These are phyloP conservation scores for Pseudococcus jackbeardsleyi DNA, from an alignment of 2,888 invertebrate genomes.

Conservation along the genomic window DNA sequence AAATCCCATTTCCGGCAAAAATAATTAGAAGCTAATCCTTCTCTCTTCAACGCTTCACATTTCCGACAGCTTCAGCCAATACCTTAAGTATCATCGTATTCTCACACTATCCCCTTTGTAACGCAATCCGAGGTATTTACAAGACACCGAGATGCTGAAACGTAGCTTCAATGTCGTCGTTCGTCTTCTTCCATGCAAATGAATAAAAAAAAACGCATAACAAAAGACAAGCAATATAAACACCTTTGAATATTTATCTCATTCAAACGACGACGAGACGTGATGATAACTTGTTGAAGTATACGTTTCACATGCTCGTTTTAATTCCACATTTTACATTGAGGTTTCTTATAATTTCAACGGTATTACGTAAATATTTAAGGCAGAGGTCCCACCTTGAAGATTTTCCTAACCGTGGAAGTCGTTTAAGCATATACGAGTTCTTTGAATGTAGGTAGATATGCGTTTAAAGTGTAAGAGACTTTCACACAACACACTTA, in stretches of 20 bases:
- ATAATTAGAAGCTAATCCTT: too few relatives aligned
- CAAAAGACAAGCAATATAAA: neutral
- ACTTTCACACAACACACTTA: too few relatives aligned
- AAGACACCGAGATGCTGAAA: neutral
- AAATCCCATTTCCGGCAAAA: too few relatives aligned
- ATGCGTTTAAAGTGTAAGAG: too few relatives aligned
- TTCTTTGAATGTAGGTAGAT: too few relatives aligned
- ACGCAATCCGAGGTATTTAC: neutral
- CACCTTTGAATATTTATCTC: constrained; percentile 10
- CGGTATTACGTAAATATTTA: neutral
- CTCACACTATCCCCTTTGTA: neutral
- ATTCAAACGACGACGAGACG: neutral
- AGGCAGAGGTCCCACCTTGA: neutral
- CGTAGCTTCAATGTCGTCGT: neutral
- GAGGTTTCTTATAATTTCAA: neutral
- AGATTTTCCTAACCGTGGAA: too few relatives aligned
- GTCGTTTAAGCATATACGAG: too few relatives aligned
- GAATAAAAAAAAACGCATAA: neutral
- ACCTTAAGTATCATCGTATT: neutral
- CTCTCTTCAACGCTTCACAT: too few relatives aligned
- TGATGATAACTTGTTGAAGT: neutral
- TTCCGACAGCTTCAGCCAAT: neutral
- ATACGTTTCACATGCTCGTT: neutral
- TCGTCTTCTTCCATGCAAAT: neutral
- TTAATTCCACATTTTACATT: neutral